phyloP scores from a whole-genome alignment of 2,113 vertebrate genomes.

The Echinops telfairi region DNA sequence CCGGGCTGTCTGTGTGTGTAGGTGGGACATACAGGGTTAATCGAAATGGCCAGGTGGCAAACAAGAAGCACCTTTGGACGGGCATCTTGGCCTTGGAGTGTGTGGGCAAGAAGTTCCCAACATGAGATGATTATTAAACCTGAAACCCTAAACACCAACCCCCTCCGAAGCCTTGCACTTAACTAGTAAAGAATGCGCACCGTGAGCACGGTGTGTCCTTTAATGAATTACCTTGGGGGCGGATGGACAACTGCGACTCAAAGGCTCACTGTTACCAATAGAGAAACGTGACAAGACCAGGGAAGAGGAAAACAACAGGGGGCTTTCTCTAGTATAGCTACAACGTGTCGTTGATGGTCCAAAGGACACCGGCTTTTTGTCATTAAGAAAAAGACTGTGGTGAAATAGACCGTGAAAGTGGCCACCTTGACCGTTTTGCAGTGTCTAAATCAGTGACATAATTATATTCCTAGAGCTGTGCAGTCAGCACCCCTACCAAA shows the following conservation, averaged over 20 bases:
- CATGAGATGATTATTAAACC: background rate
- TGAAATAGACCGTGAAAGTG: background rate
- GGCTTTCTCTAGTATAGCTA: background rate
- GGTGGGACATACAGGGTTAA: background rate
- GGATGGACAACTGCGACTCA: background rate
- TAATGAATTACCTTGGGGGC: background rate
- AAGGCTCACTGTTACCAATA: background rate
- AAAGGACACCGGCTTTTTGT: background rate
- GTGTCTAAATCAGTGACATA: background rate
- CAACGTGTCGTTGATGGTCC: background rate
- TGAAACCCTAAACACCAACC: no score
- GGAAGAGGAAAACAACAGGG: background rate
- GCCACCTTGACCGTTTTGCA: background rate
- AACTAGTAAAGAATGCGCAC: no score
- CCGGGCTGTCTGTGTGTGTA: background rate
- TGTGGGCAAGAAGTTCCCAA: background rate
- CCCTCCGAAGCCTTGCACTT: no score
- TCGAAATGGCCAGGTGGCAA: no score
- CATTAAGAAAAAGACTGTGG: background rate
- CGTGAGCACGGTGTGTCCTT: no score
- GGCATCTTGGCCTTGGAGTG: conserved; percentile 48
- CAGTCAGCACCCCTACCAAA: background rate
- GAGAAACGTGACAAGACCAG: background rate
- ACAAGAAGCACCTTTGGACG: conserved; percentile 22
- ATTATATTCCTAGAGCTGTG: background rate